Conservation (phyloP, 1,140 invertebrate genomes). For the Ditylenchus dipsaci region DNA sequence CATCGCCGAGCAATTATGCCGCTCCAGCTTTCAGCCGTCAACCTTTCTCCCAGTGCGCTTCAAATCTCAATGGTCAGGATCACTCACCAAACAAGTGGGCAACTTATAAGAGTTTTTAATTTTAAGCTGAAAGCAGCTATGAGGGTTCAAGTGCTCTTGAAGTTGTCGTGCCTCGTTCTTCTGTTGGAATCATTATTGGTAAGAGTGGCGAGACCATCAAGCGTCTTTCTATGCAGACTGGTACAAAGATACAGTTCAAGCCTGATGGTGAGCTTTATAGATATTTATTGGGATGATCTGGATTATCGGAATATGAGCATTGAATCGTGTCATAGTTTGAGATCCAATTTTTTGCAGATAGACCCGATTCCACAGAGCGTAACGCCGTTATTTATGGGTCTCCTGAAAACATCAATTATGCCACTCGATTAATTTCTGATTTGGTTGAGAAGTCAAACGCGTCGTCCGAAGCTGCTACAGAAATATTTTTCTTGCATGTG, state of each 20-base stretch:
- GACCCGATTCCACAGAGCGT: slow-evolving; percentile 78
- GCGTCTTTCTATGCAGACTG: slow-evolving; percentile 79
- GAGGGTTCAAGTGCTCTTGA: slow-evolving; percentile 24
- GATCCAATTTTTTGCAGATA: slow-evolving; percentile 62
- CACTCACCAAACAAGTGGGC: no score
- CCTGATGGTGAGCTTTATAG: slow-evolving; percentile 44
- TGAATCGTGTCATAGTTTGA: no score
- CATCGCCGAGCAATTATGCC: no score
- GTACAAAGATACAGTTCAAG: slow-evolving; percentile 73
- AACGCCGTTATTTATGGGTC: slow-evolving; percentile 78
- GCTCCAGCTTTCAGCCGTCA: no score
- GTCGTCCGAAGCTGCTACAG: no score
- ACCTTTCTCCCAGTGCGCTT: no score
- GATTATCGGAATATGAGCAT: no score
- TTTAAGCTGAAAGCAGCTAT: slow-evolving; percentile 4
- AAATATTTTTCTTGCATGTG: slow-evolving; percentile 64
- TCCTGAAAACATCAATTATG: slow-evolving; percentile 77
- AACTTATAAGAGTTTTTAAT: no score
- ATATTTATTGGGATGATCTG: no score
- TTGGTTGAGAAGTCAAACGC: slow-evolving; percentile 60
- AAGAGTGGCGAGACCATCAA: slow-evolving; percentile 89
- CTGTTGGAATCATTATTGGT: slow-evolving; percentile 84
- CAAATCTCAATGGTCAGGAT: no score
- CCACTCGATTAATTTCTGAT: slow-evolving; percentile 78
- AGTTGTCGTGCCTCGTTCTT: slow-evolving; percentile 73